Conservation (phyloP, 2,888 invertebrate genomes). For the Pandemis heparana region DNA sequence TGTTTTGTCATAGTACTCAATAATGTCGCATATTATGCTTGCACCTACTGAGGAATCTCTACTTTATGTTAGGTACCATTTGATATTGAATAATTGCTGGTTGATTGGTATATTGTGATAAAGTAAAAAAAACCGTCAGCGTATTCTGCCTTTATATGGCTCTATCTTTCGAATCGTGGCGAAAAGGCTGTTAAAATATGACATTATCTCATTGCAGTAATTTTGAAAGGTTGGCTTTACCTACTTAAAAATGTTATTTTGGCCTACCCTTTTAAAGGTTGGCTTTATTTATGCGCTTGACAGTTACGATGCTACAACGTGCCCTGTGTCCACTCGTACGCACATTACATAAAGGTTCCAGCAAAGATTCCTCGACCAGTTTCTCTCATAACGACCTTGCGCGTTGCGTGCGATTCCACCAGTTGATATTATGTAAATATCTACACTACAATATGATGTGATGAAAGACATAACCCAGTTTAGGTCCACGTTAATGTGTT, state of each 20-base stretch:
- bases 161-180: too few relatives aligned
- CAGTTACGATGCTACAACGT: not conserved
- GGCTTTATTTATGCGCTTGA: not conserved
- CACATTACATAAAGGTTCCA: slow-evolving; percentile 32
- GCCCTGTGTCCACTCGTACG: slow-evolving; percentile 4
- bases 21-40: not conserved
- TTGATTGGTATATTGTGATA: too few relatives aligned
- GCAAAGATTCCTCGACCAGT: slow-evolving; percentile 43
- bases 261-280: not conserved
- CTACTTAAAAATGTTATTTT: not conserved
- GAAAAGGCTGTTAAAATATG: too few relatives aligned
- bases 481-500: slow-evolving; percentile 7
- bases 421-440: slow-evolving; percentile 41
- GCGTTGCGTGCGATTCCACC: slow-evolving; percentile 41
- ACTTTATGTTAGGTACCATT: too few relatives aligned
- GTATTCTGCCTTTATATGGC: too few relatives aligned
- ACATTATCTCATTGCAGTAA: too few relatives aligned
- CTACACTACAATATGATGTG: slow-evolving; percentile 17
- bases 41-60: not conserved
- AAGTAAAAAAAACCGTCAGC: too few relatives aligned
- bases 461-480: slow-evolving; percentile 33
- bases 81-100: too few relatives aligned
- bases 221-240: too few relatives aligned
- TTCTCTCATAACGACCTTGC: slow-evolving; percentile 51
- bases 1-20: not conserved